These are phyloP conservation scores for Dissostichus mawsoni DNA, from an alignment of 2,113 vertebrate species.

Conservation along the genomic window DNA sequence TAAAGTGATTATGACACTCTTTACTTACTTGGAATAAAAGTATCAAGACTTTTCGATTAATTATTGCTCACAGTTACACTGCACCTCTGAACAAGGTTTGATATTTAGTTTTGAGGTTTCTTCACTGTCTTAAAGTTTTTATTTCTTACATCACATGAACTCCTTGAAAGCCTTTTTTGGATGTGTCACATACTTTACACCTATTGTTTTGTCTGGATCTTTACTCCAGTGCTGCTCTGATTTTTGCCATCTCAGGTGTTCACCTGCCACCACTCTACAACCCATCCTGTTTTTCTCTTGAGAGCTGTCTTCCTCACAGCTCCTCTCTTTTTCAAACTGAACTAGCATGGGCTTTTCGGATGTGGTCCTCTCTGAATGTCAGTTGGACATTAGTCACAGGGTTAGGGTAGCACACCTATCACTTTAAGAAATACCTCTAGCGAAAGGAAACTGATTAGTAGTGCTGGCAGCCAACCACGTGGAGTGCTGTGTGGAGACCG, in stretches of 20 bases:
- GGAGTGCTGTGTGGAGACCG: slow-evolving; percentile 62
- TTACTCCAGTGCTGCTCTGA: slow-evolving; percentile 4
- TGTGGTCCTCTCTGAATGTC: slow-evolving; percentile 31
- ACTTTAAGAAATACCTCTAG: slow-evolving; percentile 81
- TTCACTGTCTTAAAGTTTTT: neutral
- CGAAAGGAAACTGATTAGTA: slow-evolving; percentile 79
- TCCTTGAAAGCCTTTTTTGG: neutral
- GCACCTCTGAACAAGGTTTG: neutral
- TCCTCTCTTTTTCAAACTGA: slow-evolving; percentile 15
- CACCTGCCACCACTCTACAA: neutral
- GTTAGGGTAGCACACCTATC: slow-evolving; percentile 64
- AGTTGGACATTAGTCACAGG: slow-evolving; percentile 52
- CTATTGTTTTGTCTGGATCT: neutral
- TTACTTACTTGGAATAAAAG: neutral
- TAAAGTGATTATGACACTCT: neutral
- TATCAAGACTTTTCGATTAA: neutral
- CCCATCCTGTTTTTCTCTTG: slow-evolving; percentile 14
- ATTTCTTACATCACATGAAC: neutral
- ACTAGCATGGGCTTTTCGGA: neutral
- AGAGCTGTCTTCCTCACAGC: neutral
- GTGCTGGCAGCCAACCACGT: slow-evolving; percentile 80
- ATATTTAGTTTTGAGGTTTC: neutral
- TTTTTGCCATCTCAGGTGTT: slow-evolving; percentile 7
- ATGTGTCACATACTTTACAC: neutral
- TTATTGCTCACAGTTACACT: neutral